phyloP scores from a whole-genome alignment of 2,113 vertebrate genomes.

The Hucho hucho region DNA sequence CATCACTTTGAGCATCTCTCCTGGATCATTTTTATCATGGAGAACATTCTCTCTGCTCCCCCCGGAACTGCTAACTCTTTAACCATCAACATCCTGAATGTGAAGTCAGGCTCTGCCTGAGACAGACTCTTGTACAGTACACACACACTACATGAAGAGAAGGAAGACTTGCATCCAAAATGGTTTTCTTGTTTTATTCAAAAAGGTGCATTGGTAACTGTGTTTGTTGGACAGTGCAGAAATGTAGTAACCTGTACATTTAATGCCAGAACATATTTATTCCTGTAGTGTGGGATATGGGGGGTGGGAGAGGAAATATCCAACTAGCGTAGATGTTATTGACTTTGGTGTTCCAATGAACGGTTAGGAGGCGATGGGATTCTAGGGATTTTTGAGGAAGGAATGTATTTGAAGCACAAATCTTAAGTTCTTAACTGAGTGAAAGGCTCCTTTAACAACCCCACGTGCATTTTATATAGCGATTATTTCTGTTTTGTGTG shows the following conservation, averaged over 20 bases:
- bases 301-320: constrained; percentile 46
- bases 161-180: constrained; percentile 16
- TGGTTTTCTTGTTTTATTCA: constrained; percentile 13
- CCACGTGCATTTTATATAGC: constrained; percentile 45
- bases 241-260: constrained; percentile 65
- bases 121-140: constrained; percentile 34
- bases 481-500: constrained; percentile 32
- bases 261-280: constrained; percentile 70
- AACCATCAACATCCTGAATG: constrained; percentile 77
- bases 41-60: constrained; percentile 61
- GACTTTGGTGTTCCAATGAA: constrained; percentile 40
- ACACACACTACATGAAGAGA: not conserved
- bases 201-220: constrained; percentile 58
- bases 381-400: constrained; percentile 51
- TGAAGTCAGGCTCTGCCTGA: constrained; percentile 76
- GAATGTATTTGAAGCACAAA: constrained; percentile 78
- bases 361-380: constrained; percentile 12
- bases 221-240: constrained; percentile 45
- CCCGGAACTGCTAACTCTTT: constrained; percentile 58
- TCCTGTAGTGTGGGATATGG: constrained; percentile 56
- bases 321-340: constrained; percentile 57
- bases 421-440: constrained; percentile 56
- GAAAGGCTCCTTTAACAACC: constrained; percentile 29
- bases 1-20: constrained; percentile 42
- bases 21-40: constrained; percentile 52